Conservation (phyloP, 2,888 invertebrate species). For the Clistopyga incitator region DNA sequence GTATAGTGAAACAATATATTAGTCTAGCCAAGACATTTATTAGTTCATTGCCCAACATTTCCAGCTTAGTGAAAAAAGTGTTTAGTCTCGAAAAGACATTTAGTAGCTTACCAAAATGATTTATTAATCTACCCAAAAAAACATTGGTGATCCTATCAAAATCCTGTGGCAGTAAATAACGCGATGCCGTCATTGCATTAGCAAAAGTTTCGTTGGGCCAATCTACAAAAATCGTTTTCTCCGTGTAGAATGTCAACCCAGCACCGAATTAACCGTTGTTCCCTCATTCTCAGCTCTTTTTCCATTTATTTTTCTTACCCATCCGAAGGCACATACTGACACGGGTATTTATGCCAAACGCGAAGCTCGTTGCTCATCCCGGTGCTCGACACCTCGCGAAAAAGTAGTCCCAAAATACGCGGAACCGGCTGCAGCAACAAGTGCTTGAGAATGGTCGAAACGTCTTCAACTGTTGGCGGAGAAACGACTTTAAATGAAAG, state of each 20-base stretch:
- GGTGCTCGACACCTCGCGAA: conserved; percentile 72
- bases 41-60: too few relatives aligned
- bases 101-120: too few relatives aligned
- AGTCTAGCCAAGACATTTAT: too few relatives aligned
- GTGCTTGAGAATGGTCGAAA: conserved; percentile 19
- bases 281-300: conserved; percentile 3
- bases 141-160: too few relatives aligned
- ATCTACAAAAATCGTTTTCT: too few relatives aligned
- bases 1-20: too few relatives aligned
- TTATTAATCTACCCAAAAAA: too few relatives aligned
- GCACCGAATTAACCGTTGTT: conserved; percentile 25
- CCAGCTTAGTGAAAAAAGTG: too few relatives aligned
- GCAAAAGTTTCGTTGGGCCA: too few relatives aligned
- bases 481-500: conserved; percentile 12
- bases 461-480: neutral
- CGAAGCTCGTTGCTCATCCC: conserved; percentile 8
- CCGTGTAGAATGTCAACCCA: conserved; percentile 7
- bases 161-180: too few relatives aligned
- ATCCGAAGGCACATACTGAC: neutral
- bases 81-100: too few relatives aligned
- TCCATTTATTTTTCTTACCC: neutral
- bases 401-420: conserved; percentile 80
- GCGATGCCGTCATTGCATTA: too few relatives aligned
- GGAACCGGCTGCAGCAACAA: conserved; percentile 69
- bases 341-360: conserved; percentile 23